Conservation (phyloP, 1,140 invertebrate genomes). For the Carcinoscorpius rotundicauda region DNA sequence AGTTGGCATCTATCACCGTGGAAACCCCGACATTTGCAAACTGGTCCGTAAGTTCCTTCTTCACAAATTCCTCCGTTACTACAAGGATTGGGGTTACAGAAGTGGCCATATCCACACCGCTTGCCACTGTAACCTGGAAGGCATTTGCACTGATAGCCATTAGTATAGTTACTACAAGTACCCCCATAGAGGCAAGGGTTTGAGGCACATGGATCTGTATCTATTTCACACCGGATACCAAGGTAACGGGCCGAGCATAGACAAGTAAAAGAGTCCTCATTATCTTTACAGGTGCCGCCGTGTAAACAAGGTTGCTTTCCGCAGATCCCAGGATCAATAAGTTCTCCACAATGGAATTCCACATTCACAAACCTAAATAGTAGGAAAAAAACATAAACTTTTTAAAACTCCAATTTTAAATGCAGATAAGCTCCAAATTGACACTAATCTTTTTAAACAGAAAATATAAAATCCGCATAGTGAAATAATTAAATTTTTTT, state of each 20-base stretch:
- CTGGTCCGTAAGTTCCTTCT: conserved; percentile 26
- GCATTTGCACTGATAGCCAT: conserved; percentile 49
- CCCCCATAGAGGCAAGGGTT: conserved; percentile 79
- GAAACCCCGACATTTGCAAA: conserved; percentile 29
- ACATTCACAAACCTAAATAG: conserved; percentile 4
- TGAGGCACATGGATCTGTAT: conserved; percentile 75
- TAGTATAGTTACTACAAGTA: conserved; percentile 40
- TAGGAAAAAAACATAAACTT: neutral
- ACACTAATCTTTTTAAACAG: no score
- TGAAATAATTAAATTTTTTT: no score
- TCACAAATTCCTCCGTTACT: conserved; percentile 38
- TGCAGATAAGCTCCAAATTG: neutral
- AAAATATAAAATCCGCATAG: no score
- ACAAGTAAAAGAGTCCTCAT: conserved; percentile 43
- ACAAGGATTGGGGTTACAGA: conserved; percentile 38
- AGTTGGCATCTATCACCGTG: conserved; percentile 26
- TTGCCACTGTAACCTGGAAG: conserved; percentile 34
- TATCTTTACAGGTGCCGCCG: conserved; percentile 49
- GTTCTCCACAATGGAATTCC: conserved; percentile 9
- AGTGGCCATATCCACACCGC: conserved; percentile 63
- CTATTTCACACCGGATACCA: conserved; percentile 66
- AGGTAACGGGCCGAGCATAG: conserved; percentile 60
- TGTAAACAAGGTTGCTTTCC: conserved; percentile 74
- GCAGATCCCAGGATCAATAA: conserved; percentile 78
- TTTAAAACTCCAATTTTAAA: conserved; percentile 25